Conservation (phyloP, 2,888 invertebrate species). For the Orthosia incerta region DNA sequence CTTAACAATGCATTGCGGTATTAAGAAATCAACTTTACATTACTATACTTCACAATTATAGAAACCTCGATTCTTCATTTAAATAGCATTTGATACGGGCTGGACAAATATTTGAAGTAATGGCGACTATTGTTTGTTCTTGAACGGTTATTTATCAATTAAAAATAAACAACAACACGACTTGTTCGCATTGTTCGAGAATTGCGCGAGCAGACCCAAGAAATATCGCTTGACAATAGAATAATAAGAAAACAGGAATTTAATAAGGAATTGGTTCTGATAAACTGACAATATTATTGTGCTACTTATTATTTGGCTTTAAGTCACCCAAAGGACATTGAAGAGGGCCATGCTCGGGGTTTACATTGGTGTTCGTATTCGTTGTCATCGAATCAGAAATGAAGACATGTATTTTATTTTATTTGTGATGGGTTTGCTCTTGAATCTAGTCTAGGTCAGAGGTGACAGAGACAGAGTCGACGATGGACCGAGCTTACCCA, state of each 20-base stretch:
- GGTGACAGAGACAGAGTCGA: too few relatives aligned
- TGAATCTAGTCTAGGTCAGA: too few relatives aligned
- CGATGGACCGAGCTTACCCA: too few relatives aligned
- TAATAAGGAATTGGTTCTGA: neutral
- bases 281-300: too few relatives aligned
- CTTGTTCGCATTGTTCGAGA: slow-evolving; percentile 20
- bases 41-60: neutral
- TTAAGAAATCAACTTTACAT: slow-evolving; percentile 21
- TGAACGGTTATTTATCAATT: slow-evolving; percentile 45
- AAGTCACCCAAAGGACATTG: too few relatives aligned
- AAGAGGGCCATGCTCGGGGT: too few relatives aligned
- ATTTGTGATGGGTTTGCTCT: too few relatives aligned
- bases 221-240: neutral
- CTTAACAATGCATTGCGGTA: neutral
- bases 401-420: too few relatives aligned
- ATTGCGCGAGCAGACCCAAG: slow-evolving; percentile 4
- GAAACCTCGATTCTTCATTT: slow-evolving; percentile 19
- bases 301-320: too few relatives aligned
- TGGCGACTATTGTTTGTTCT: slow-evolving; percentile 42
- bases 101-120: slow-evolving; percentile 32
- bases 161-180: slow-evolving; percentile 46
- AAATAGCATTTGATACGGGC: slow-evolving; percentile 4
- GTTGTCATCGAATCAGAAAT: too few relatives aligned
- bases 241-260: neutral
- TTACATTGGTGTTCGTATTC: too few relatives aligned